Base-by-base conservation (phyloP, 2,797 vertebrate species). In the Chloroceryle inda region DNA sequence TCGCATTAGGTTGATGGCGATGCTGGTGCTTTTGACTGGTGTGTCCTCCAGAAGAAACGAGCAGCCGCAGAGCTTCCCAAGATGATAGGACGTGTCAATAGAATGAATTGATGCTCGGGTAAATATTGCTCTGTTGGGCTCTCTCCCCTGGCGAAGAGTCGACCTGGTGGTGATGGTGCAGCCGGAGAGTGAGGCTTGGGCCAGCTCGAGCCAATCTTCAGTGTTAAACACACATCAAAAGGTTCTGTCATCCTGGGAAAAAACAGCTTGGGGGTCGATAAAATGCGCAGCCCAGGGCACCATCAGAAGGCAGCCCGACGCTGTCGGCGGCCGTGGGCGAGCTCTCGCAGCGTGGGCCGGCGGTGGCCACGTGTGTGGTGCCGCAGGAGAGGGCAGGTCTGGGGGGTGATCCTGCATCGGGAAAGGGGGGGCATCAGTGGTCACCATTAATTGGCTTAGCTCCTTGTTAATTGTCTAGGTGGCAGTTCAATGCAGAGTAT, bases 251-350 rank as follows among this genome's bases (percentile, higher is more conserved):
- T 21, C 20, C 20, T 13, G 24, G 35, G 50, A 11, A 47, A 20
- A 52, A 40, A 0, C 45, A 50, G 1, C n/a, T 13, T 1, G 0
- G 9, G 38, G 24, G 12, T 64, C 0, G 5, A 6, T 68, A 18
- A n/a, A 53, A 26, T 8, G 23, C 0, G 10, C 21, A n/a, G 52
- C n/a, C 56, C 3, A 2, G 78, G 42, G 56, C 22, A 20, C 9
- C 1, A 5, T 49, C 47, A n/a, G 27, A 69, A 38, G 47, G 29
- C 2, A 33, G 38, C 11, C 22, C 19, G 72, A 9, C 0, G 24
- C 33, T 10, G 27, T 38, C 6, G 8, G 71, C 14, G 59, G 37
- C 44, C 0, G 5, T 4, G 17, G 14, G 40, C 1, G 5, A 50
- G 73, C 16, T 50, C 16, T 50, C 61, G 53, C 24, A 12, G 55